Evolutionary conservation across 2,113 vertebrate genomes (phyloP).

Genomic region (Piaya cayana): DNA sequence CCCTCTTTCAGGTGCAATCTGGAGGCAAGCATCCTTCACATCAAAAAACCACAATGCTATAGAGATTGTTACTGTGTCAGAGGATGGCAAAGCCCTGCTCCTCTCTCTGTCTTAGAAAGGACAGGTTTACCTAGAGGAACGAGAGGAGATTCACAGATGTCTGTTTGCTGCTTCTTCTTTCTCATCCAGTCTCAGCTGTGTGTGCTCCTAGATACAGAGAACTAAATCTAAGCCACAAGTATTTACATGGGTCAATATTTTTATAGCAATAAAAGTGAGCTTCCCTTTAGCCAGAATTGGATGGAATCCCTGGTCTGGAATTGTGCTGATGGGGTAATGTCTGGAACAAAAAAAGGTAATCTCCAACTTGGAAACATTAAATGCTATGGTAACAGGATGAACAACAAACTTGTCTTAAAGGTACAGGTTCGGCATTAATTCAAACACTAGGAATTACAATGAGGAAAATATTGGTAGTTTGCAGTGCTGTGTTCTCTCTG

Average conservation of each 20-base stretch:
- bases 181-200: neutral
- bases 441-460: neutral
- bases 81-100: neutral
- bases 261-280: conserved; percentile 40
- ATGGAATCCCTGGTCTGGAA: conserved; percentile 71
- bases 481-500: neutral
- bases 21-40: neutral
- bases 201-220: conserved; percentile 18
- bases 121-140: neutral
- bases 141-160: neutral
- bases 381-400: conserved; percentile 70
- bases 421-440: conserved; percentile 20
- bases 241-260: conserved; percentile 25
- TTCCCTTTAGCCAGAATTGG: conserved; percentile 65
- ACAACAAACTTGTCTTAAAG: conserved; percentile 64
- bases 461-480: conserved; percentile 9
- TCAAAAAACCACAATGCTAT: too few species aligned
- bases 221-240: neutral
- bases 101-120: neutral
- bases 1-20: neutral
- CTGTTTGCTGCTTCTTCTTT: neutral
- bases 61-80: neutral
- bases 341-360: conserved; percentile 62
- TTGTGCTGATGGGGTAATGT: conserved; percentile 70
- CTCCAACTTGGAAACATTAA: conserved; percentile 67